Evolutionary conservation across 23 tunicate genomes (phyloP).

Genomic region (Halocynthia aurantium): DNA sequence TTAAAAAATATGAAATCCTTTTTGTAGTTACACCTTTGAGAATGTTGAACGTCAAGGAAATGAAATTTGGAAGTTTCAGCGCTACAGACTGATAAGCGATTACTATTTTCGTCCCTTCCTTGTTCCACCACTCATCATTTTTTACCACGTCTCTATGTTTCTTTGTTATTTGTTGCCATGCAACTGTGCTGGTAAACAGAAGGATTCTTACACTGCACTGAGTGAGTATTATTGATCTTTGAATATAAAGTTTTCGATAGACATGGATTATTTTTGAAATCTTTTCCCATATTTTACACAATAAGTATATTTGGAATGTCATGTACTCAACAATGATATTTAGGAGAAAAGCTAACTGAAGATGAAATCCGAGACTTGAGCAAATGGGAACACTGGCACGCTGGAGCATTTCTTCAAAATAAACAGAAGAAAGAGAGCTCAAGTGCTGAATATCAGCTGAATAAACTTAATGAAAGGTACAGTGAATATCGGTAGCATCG

Average conservation of each 20-base stretch:
- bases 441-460: constrained; percentile 15
- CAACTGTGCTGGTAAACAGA: background rate
- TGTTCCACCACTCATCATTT: constrained; percentile 54
- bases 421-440: constrained; percentile 2
- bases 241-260: background rate
- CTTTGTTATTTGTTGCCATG: constrained; percentile 4
- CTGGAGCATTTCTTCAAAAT: constrained; percentile 20
- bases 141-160: constrained; percentile 20
- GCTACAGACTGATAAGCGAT: constrained; percentile 46
- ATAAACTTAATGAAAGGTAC: constrained; percentile 5
- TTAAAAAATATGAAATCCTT: no score
- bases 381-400: constrained; percentile 40
- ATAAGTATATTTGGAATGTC: no score
- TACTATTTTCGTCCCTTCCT: constrained; percentile 14
- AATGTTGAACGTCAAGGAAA: constrained; percentile 57
- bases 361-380: constrained; percentile 7
- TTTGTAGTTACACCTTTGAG: constrained; percentile 74
- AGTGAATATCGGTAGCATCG: background rate
- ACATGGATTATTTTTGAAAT: background rate
- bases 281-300: no score
- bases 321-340: background rate
- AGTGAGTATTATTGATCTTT: background rate
- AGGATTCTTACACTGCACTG: constrained; percentile 6
- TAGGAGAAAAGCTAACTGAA: constrained; percentile 1
- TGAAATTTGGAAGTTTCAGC: constrained; percentile 67